phyloP scores from a whole-genome alignment of 2,113 vertebrate genomes.

The Podarcis raffonei region DNA sequence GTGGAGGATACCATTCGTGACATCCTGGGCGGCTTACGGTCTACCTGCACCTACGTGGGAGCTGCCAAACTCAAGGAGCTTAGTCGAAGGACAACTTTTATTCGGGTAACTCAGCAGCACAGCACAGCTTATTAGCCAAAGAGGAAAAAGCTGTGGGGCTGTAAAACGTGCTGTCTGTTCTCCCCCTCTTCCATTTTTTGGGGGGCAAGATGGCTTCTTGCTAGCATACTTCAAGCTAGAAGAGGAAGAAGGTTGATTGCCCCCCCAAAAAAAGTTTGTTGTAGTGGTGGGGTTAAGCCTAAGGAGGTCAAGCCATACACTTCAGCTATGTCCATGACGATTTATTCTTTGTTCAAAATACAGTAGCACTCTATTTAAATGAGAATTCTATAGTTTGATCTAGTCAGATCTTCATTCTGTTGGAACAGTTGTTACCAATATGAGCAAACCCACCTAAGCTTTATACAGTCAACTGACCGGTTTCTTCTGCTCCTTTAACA shows the following conservation, averaged over 20 bases:
- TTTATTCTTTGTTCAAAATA: conserved; percentile 44
- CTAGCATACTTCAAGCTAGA: conserved; percentile 25
- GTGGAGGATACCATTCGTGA: conserved; percentile 92
- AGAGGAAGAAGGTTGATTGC: not conserved
- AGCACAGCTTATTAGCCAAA: conserved; percentile 81
- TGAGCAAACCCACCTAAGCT: conserved; percentile 31
- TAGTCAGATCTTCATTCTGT: conserved; percentile 31
- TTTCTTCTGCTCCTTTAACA: conserved; percentile 14
- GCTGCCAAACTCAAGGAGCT: conserved; percentile 97
- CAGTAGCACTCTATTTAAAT: conserved; percentile 54
- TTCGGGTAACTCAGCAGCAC: conserved; percentile 96
- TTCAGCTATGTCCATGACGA: not conserved
- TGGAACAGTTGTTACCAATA: conserved; percentile 7
- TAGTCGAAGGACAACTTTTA: conserved; percentile 93
- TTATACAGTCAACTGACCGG: conserved; percentile 27
- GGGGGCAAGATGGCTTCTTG: conserved; percentile 16
- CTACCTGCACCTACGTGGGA: conserved; percentile 97
- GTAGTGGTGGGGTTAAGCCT: conserved; percentile 8
- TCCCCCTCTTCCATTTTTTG: not conserved
- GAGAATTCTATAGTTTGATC: conserved; percentile 38
- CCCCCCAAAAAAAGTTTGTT: not conserved
- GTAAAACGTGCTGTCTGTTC: not conserved
- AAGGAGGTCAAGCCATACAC: conserved; percentile 16
- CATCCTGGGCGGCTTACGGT: conserved; percentile 92
- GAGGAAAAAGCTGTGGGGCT: not conserved